These are phyloP conservation scores for Strigamia crassipes DNA, from an alignment of 2,888 invertebrate species.

Conservation along the genomic window DNA sequence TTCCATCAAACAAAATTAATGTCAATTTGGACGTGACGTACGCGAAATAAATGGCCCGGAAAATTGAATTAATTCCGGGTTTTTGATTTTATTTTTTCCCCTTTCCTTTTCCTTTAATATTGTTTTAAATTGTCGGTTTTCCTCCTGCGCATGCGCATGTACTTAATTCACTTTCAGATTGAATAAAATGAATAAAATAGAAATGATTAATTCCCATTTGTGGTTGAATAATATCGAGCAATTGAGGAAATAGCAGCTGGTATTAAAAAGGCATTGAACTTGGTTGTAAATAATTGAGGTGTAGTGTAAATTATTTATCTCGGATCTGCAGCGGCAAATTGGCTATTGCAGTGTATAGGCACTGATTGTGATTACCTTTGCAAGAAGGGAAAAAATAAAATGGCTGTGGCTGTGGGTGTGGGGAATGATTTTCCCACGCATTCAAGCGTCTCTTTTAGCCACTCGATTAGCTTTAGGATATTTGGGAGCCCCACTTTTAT, in stretches of 20 bases:
- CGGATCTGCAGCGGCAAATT: background rate
- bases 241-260: background rate
- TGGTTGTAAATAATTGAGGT: background rate
- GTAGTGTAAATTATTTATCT: background rate
- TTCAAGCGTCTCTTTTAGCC: constrained; percentile 3
- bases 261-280: constrained; percentile 15
- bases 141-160: too few species aligned
- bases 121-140: too few species aligned
- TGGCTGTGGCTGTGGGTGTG: background rate
- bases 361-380: background rate
- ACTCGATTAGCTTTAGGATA: background rate
- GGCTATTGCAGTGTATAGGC: background rate
- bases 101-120: too few species aligned
- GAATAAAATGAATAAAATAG: too few species aligned
- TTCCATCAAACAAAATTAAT: background rate
- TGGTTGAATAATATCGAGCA: background rate
- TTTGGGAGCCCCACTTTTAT: background rate
- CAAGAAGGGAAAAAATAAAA: background rate
- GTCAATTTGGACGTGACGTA: background rate
- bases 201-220: background rate
- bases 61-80: background rate
- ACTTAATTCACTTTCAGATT: too few species aligned
- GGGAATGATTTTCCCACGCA: constrained; percentile 15
- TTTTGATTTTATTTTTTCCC: too few species aligned
- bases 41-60: background rate